Evolutionary conservation across 2,113 vertebrate species (phyloP).

Genomic region (Scolopax mira): DNA sequence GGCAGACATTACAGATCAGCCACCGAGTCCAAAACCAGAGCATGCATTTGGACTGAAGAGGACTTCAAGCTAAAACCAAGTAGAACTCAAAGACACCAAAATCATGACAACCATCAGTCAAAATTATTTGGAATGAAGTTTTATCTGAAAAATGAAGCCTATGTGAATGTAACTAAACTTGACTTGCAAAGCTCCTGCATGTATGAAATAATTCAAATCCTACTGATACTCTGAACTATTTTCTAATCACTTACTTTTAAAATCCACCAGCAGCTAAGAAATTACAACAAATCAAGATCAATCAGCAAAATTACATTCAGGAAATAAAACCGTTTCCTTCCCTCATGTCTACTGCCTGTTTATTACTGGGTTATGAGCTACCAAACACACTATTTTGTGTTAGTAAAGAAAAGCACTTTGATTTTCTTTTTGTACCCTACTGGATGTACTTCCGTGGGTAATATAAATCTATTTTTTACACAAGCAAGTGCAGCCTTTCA

Average conservation of each 20-base stretch:
- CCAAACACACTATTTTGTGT: not conserved
- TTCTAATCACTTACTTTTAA: not conserved
- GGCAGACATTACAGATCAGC: not conserved
- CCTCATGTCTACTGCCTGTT: not conserved
- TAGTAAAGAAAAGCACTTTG: not conserved
- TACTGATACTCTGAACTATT: not conserved
- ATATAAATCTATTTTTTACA: not conserved
- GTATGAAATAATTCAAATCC: not conserved
- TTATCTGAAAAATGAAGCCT: not conserved
- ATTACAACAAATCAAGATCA: not conserved
- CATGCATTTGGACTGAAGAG: not conserved
- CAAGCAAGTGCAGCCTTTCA: not conserved
- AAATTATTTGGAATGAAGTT: not conserved
- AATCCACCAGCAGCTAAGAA: not conserved
- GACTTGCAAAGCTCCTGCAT: not conserved
- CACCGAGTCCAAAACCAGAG: not conserved
- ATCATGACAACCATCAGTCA: accelerated
- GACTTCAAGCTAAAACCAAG: not conserved
- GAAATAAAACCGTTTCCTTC: not conserved
- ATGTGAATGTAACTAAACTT: not conserved
- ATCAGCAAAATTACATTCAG: not conserved
- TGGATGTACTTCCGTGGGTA: not conserved
- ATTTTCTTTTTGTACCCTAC: not conserved
- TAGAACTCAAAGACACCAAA: not conserved
- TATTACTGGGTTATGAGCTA: not conserved